A percentile compares a stretch with the other conserved stretches of the same genome.
Conservation (phyloP, 2,888 invertebrate species). For the Drosophila paranaensis region DNA sequence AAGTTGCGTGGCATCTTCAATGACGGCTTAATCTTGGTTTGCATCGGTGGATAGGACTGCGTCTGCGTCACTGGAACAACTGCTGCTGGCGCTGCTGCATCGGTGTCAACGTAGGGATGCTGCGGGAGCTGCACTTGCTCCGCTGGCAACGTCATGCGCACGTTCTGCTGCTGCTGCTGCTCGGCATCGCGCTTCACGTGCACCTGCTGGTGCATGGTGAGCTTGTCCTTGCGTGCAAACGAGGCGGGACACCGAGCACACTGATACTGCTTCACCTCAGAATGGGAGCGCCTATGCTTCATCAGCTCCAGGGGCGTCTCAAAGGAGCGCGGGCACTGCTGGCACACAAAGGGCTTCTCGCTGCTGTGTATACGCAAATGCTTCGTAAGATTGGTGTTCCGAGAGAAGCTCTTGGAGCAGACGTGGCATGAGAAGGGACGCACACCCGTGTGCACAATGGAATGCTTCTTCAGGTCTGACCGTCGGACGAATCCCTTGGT, state of each 20-base stretch:
- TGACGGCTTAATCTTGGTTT: slow-evolving; percentile 20
- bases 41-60: slow-evolving; percentile 12
- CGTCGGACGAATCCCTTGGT: slow-evolving; percentile 89
- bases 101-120: slow-evolving; percentile 68
- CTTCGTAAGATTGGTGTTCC: slow-evolving; percentile 91
- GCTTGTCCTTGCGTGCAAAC: slow-evolving; percentile 89
- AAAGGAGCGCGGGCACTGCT: slow-evolving; percentile 90
- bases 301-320: slow-evolving; percentile 89
- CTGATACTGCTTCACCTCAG: slow-evolving; percentile 88
- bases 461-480: slow-evolving; percentile 90
- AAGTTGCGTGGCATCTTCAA: slow-evolving; percentile 85
- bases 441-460: slow-evolving; percentile 91
- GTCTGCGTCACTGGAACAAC: slow-evolving; percentile 6
- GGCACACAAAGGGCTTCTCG: slow-evolving; percentile 90
- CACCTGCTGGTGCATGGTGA: slow-evolving; percentile 88
- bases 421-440: slow-evolving; percentile 90
- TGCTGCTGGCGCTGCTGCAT: slow-evolving; percentile 9
- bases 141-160: slow-evolving; percentile 31
- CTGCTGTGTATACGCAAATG: slow-evolving; percentile 90
- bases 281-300: slow-evolving; percentile 89
- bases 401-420: slow-evolving; percentile 90
- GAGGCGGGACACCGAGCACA: slow-evolving; percentile 89
- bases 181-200: slow-evolving; percentile 84
- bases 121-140: slow-evolving; percentile 50
- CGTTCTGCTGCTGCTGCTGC: slow-evolving; percentile 50